Evolutionary conservation across 1,140 invertebrate genomes (phyloP), one percentile per base, ranked within the genome.

Genomic region (Drusus annulatus): DNA sequence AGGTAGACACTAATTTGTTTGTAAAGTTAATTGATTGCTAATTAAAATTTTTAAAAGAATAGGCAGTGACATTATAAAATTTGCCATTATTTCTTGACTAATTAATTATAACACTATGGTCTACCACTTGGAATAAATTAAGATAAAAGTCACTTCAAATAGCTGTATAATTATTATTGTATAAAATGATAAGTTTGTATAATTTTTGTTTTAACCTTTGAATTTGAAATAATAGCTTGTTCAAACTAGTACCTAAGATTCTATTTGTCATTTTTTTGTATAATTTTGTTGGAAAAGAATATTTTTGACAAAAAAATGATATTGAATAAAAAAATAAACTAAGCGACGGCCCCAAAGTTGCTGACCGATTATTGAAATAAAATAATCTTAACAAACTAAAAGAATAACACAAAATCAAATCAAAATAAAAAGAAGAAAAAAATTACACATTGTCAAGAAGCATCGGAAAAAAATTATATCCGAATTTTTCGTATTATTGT

Each of bases 221-320:
- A 10, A 6, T 65, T 65, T 65, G 62, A 65, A 65, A 45, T 13
- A 45, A 60, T 60, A 60, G 56, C 56, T 71, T 71, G 68, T 71
- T 71, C 50, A 71, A 71, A 31, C 45, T 71, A 71, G 68, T 71
- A 7, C 21, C 45, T 71, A 71, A 71, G 68, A 52, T 31, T 71
- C 23, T 25, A 45, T 45, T 65, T 65, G 50, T 71, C 68, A 71
- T 51, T 45, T 45, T 45, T 45, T 45, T 71, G 68, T 71, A 71
- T 17, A 62, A 73, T 45, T 75, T 78, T 81, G 80, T 81, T 81
- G 65, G 77, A 81, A 79, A 73, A 79, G 56, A 81, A 75, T 81
- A 81, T 81, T 81, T 80, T 81, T 81, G 80, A 81, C 76, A 76
- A 81, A 76, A 80, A 81, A 81, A 77, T 23, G 17, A 74, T 56